These are phyloP conservation scores for Trissolcus basalis DNA, from an alignment of 1,140 invertebrate species.

Conservation along the genomic window DNA sequence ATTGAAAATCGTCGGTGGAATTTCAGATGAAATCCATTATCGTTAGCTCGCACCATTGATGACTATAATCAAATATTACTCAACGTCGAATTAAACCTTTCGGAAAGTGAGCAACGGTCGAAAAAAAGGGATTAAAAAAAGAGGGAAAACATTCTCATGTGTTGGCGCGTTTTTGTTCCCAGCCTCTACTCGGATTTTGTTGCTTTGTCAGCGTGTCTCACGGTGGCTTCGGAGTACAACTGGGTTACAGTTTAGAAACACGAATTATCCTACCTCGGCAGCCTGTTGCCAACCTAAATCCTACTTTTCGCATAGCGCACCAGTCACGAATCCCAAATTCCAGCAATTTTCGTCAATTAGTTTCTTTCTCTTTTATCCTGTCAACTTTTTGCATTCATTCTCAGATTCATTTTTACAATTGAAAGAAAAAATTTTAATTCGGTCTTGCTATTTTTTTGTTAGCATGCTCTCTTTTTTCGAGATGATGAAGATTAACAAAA, in stretches of 20 bases:
- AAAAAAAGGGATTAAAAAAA: background rate
- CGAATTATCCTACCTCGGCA: conserved; percentile 13
- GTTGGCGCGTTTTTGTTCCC: conserved; percentile 7
- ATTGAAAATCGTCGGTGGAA: too few species aligned
- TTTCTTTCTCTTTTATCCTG: background rate
- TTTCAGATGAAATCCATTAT: too few species aligned
- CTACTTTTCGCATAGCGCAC: conserved; percentile 28
- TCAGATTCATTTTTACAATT: too few species aligned
- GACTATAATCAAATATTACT: conserved; percentile 4
- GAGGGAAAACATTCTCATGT: background rate
- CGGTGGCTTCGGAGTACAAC: conserved; percentile 5
- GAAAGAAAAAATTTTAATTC: too few species aligned
- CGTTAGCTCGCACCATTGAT: too few species aligned
- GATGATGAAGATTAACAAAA: too few species aligned
- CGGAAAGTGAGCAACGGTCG: conserved; percentile 4
- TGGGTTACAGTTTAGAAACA: conserved; percentile 36
- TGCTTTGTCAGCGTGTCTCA: conserved; percentile 40
- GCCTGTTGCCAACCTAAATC: conserved; percentile 29
- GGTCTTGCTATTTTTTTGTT: too few species aligned
- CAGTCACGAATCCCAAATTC: conserved; percentile 36
- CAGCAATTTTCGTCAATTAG: background rate
- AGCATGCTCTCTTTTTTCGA: too few species aligned
- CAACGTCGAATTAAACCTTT: conserved; percentile 25
- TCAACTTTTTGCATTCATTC: too few species aligned
- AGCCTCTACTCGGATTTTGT: conserved; percentile 19